Conservation (phyloP, 2,113 vertebrate genomes). For the Rhipidura dahli region DNA sequence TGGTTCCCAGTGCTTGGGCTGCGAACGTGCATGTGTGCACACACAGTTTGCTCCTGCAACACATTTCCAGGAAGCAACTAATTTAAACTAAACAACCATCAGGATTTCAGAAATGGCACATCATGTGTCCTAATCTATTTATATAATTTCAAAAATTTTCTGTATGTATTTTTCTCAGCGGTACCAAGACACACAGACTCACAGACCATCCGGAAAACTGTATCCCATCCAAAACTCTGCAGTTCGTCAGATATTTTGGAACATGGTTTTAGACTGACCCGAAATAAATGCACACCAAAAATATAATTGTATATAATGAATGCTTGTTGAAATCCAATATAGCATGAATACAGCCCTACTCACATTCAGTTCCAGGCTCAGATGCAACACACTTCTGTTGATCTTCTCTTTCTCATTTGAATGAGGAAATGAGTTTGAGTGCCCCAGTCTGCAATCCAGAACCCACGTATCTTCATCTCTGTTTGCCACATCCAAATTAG, state of each 20-base stretch:
- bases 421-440: conserved; percentile 37
- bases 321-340: background rate
- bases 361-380: conserved; percentile 74
- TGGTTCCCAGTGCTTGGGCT: background rate
- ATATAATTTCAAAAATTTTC: background rate
- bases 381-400: conserved; percentile 54
- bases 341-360: conserved; percentile 51
- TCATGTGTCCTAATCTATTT: background rate
- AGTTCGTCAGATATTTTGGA: background rate
- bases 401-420: conserved; percentile 66
- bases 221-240: background rate
- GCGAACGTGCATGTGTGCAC: accelerated
- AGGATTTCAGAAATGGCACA: background rate
- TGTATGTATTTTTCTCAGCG: background rate
- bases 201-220: background rate
- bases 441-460: conserved; percentile 64
- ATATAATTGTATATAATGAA: background rate
- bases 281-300: background rate
- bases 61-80: background rate
- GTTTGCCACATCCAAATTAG: conserved; percentile 52
- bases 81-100: background rate
- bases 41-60: background rate
- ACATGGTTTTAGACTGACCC: background rate
- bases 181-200: background rate
- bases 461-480: conserved; percentile 63